Percentiles rank a stretch among this genome's conserved stretches.
phyloP scores from a whole-genome alignment of 2,888 invertebrate genomes.

The Thyatira batis region DNA sequence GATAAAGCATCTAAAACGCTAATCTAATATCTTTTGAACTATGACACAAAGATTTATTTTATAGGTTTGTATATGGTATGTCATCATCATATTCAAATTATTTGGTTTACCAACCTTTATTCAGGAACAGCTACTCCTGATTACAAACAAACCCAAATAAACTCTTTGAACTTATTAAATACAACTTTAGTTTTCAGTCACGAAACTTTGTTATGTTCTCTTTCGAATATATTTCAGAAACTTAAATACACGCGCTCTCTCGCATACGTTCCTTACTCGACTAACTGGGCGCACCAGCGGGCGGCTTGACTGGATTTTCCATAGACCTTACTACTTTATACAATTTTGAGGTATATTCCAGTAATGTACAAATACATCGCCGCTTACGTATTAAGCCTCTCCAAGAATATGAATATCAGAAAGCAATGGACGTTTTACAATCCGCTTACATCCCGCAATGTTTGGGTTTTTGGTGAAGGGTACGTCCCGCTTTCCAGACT shows the following conservation, averaged over 20 bases:
- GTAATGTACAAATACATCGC: constrained; percentile 36
- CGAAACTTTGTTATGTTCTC: constrained; percentile 53
- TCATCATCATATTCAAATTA: neutral
- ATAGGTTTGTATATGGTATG: too few species aligned
- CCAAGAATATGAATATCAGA: neutral
- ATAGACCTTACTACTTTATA: constrained; percentile 21
- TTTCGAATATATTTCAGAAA: constrained; percentile 35
- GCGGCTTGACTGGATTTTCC: constrained; percentile 23
- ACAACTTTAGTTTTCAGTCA: constrained; percentile 43
- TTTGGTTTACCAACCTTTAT: constrained; percentile 35
- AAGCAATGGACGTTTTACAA: constrained; percentile 27
- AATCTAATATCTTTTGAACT: too few species aligned
- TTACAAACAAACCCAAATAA: constrained; percentile 31
- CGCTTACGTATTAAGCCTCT: neutral
- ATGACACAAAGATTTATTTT: too few species aligned
- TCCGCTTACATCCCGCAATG: neutral
- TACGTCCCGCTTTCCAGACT: constrained; percentile 33
- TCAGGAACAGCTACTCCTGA: constrained; percentile 31
- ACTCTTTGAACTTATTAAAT: constrained; percentile 40
- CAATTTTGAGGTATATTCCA: constrained; percentile 4
- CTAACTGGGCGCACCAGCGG: constrained; percentile 31
- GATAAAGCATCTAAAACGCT: too few species aligned
- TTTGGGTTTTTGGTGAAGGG: constrained; percentile 11
- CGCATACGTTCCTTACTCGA: constrained; percentile 36
- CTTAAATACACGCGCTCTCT: constrained; percentile 34